A percentile compares a stretch with the other conserved stretches of the same genome.
phyloP scores from a whole-genome alignment of 2,113 vertebrate species.

The Pterocles gutturalis region DNA sequence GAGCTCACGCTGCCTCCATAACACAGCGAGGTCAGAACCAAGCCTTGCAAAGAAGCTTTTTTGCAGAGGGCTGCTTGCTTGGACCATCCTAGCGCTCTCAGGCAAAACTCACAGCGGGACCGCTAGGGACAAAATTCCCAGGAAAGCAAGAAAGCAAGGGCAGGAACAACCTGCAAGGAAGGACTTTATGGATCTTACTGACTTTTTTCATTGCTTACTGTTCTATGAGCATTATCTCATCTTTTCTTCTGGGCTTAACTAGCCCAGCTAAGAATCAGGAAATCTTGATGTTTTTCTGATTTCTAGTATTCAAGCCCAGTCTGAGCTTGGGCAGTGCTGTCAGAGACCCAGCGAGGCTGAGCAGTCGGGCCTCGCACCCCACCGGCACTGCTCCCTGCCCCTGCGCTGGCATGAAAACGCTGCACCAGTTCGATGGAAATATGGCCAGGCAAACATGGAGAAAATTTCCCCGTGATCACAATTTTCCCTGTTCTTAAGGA shows the following conservation, averaged over 20 bases:
- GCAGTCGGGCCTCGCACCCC: not conserved
- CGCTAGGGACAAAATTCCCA: not conserved
- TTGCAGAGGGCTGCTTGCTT: not conserved
- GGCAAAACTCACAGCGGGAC: not conserved
- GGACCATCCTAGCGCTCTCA: not conserved
- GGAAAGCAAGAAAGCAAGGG: not conserved
- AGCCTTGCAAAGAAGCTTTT: not conserved
- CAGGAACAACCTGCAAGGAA: not conserved
- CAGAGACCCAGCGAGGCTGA: not conserved
- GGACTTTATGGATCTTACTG: not conserved
- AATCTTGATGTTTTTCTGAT: not conserved
- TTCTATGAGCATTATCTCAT: not conserved
- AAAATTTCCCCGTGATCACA: not conserved
- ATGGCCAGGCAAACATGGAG: not conserved
- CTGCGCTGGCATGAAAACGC: not conserved
- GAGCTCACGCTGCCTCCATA: not conserved
- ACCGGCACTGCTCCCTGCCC: not conserved
- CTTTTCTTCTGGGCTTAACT: not conserved
- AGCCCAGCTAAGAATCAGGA: not conserved
- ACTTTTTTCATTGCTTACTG: not conserved
- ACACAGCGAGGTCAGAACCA: not conserved
- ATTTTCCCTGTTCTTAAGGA: not conserved
- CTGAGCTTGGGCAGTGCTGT: not conserved
- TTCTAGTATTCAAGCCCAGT: too few relatives aligned
- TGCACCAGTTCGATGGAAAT: not conserved